Percentiles rank a stretch among this genome's conserved stretches.
Conservation (phyloP, 1,140 invertebrate species). For the Oedothorax gibbosus region DNA sequence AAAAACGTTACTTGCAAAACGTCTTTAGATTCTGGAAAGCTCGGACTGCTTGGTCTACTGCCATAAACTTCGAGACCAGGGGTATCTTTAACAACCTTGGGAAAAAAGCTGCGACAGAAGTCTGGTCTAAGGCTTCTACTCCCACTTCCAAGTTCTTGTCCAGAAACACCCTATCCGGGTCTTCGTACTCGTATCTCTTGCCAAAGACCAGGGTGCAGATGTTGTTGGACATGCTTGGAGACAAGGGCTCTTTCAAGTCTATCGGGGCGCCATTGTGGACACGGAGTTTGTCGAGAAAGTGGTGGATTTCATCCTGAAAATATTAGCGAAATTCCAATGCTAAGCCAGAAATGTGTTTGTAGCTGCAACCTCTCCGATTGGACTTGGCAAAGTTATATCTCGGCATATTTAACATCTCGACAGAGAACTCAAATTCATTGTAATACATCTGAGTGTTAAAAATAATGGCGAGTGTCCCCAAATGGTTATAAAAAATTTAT, state of each 20-base stretch:
- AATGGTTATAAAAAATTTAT: too few species aligned
- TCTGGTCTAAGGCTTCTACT: background rate
- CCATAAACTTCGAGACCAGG: too few species aligned
- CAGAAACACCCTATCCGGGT: conserved; percentile 75
- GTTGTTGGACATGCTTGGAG: conserved; percentile 74
- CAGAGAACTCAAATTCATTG: too few species aligned
- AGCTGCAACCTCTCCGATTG: too few species aligned
- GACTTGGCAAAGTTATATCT: too few species aligned
- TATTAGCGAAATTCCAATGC: background rate
- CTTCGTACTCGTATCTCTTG: conserved; percentile 72
- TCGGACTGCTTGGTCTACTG: too few species aligned
- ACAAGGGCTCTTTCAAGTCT: conserved; percentile 26
- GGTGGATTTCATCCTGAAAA: conserved; percentile 47
- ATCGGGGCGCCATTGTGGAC: background rate
- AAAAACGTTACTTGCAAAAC: too few species aligned
- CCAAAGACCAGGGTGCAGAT: conserved; percentile 89
- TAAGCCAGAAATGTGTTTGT: too few species aligned
- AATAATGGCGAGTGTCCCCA: too few species aligned
- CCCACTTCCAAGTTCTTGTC: conserved; percentile 76
- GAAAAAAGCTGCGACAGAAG: conserved; percentile 22
- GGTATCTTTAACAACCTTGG: conserved; percentile 12
- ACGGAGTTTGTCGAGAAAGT: background rate
- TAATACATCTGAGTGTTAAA: too few species aligned
- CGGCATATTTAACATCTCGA: too few species aligned
- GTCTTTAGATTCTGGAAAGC: too few species aligned